phyloP scores from a whole-genome alignment of 2,797 vertebrate species.

The Acanthurus leucopareius region DNA sequence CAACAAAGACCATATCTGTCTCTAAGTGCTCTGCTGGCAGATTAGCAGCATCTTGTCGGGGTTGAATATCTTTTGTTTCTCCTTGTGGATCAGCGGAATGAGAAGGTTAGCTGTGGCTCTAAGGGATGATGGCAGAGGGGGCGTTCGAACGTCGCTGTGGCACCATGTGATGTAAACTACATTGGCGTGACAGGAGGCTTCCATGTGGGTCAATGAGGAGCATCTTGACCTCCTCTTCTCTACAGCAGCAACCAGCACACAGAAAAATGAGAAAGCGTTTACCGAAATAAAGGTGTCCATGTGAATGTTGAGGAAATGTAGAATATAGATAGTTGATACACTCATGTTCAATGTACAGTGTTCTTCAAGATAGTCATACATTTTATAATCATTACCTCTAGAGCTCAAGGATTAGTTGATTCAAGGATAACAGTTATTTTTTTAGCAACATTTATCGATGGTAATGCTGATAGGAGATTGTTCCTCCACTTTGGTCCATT shows the following conservation, averaged over 20 bases:
- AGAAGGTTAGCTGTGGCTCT: slow-evolving; percentile 36
- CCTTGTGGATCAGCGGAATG: slow-evolving; percentile 12
- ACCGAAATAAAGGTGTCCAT: background rate
- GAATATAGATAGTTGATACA: background rate
- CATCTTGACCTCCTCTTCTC: slow-evolving; percentile 38
- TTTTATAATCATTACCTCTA: background rate
- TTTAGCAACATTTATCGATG: too few relatives aligned
- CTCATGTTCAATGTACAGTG: background rate
- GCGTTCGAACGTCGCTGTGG: slow-evolving; percentile 22
- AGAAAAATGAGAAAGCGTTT: slow-evolving; percentile 12
- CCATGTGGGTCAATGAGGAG: slow-evolving; percentile 44
- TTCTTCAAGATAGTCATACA: background rate
- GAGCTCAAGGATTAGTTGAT: background rate
- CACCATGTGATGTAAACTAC: slow-evolving; percentile 38
- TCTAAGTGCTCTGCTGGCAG: slow-evolving; percentile 47
- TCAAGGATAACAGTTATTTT: too few relatives aligned
- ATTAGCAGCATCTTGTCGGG: slow-evolving; percentile 49
- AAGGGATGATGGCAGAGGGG: slow-evolving; percentile 1
- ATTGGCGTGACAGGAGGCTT: background rate
- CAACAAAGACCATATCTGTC: slow-evolving; percentile 50
- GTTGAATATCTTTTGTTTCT: slow-evolving; percentile 47
- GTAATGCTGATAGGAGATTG: too few relatives aligned
- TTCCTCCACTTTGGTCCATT: too few relatives aligned
- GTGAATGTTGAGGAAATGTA: background rate
- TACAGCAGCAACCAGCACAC: background rate